phyloP scores from a whole-genome alignment of 2,888 invertebrate species.

The Pseudococcus viburni region DNA sequence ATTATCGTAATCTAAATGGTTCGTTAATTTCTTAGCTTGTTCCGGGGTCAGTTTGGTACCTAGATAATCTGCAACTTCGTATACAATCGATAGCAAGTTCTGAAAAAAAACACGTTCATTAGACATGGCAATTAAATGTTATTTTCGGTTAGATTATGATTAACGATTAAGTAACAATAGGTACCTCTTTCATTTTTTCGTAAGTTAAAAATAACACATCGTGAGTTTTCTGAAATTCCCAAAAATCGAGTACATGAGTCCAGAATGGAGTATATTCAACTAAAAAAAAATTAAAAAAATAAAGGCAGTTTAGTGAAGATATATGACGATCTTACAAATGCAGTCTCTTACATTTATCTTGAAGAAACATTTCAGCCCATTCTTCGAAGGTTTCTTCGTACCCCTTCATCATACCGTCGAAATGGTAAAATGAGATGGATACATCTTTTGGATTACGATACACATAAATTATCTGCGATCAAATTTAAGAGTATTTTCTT shows the following conservation, averaged over 20 bases:
- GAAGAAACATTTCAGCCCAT: conserved; percentile 30
- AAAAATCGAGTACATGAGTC: conserved; percentile 40
- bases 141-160: no score
- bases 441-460: conserved; percentile 53
- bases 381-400: conserved; percentile 38
- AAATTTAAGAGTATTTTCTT: no score
- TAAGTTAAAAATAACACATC: conserved; percentile 30
- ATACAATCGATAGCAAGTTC: background rate
- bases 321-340: no score
- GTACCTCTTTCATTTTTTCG: conserved; percentile 14
- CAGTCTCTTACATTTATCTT: conserved; percentile 30
- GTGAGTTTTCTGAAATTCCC: conserved; percentile 21
- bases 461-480: conserved; percentile 10
- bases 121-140: no score
- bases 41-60: background rate
- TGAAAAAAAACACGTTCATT: no score
- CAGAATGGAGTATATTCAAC: conserved; percentile 22
- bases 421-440: conserved; percentile 5
- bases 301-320: background rate
- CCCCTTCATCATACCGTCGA: background rate
- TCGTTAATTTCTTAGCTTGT: background rate
- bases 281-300: background rate
- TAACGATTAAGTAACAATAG: no score
- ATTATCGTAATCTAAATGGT: conserved; percentile 25
- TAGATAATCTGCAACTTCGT: conserved; percentile 24